A percentile compares a stretch with the other conserved stretches of the same genome.
Conservation (phyloP, 2,113 vertebrate genomes). For the Ancistrus triradiatus region DNA sequence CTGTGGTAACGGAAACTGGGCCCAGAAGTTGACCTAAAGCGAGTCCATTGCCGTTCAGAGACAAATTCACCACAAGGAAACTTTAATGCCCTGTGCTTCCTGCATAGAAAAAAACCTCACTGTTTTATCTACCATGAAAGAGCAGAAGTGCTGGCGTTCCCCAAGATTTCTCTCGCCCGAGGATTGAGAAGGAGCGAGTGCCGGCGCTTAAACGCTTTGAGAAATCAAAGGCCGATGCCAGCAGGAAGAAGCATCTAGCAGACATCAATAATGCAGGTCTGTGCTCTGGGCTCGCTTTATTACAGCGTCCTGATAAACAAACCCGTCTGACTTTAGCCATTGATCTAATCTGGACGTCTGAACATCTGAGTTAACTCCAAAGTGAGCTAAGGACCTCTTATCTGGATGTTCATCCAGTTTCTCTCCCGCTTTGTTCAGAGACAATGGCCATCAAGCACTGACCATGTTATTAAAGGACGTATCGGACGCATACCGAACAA, state of each 20-base stretch:
- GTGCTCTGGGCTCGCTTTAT: background rate
- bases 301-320: conserved; percentile 8
- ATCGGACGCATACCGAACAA: too few species aligned
- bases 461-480: too few species aligned
- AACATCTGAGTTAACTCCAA: too few species aligned
- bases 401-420: too few species aligned
- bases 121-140: conserved; percentile 31
- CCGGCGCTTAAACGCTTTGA: conserved; percentile 11
- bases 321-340: background rate
- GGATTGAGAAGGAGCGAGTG: background rate
- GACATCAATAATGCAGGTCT: conserved; percentile 42
- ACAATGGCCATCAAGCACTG: too few species aligned
- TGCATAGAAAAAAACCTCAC: background rate
- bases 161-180: conserved; percentile 4
- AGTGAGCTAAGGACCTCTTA: too few species aligned
- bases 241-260: conserved; percentile 30
- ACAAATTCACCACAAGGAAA: background rate
- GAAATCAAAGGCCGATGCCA: conserved; percentile 30
- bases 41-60: background rate
- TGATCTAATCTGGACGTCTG: too few species aligned
- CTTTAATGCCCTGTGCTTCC: conserved; percentile 14
- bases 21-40: background rate
- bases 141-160: background rate
- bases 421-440: too few species aligned
- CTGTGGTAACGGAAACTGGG: too few species aligned